Base-by-base conservation (phyloP, 2,113 vertebrate species). In the Geococcyx californianus region DNA sequence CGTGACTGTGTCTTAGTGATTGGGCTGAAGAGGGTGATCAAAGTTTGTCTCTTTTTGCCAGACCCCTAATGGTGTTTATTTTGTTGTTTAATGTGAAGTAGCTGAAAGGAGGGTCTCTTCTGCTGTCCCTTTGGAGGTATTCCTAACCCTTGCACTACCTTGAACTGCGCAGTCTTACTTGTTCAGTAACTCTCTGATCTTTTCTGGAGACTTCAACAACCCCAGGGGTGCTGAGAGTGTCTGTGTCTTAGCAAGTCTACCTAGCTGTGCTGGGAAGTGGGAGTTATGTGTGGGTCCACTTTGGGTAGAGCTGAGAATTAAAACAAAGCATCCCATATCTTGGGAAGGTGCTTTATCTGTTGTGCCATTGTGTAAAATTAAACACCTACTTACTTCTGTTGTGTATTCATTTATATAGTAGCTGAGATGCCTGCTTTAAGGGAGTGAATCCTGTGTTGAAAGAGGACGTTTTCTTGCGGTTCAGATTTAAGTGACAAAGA, bases 231-330 rank as follows among this genome's bases (percentile, higher is more conserved):
- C 31, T 54, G 62, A 68, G 18, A 68, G 36, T 56, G 19, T 16
- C 20, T 69, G 16, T 28, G 6, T 63, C 40, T 21, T 66, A 11
- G 17, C 17, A 25, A 33, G 34, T 33, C 55, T 76, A 23, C 67
- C 14, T 40, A 10, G 3, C 33, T 52, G 8, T 79, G 7, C 24
- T 79, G n/a, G 10, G 28, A 60, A 16, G 3, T 36, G 16, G 29
- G 33, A 62, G 1, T 42, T 74, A 18, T 0, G 7, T 0, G 0
- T 0, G 0, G 58, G 4, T 59, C 12, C 34, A 13, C 3, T 68
- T 49, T 0, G 1, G 16, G 17, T 34, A 64, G 64, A 93, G 5
- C 4, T 55, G 18, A 28, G 20, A 91, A 47, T 11, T 52, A 29
- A 75, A 90, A 55, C 6, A 0, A 5, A n/a, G 17, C 3, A 1